Conservation (phyloP, 2,797 vertebrate genomes). For the Pseudocheirus occidentalis region DNA sequence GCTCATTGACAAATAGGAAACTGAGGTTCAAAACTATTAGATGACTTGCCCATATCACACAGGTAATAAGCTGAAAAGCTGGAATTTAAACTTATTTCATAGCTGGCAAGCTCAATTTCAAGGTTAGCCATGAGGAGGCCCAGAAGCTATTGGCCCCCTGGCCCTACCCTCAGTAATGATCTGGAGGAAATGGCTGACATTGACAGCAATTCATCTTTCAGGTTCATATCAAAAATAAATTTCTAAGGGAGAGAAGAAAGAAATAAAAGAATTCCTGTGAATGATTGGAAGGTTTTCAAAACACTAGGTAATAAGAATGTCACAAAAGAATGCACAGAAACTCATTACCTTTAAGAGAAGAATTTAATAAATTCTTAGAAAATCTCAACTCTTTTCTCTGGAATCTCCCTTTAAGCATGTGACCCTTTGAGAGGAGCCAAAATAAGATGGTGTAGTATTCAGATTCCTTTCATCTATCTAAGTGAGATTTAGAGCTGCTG, state of each 20-base stretch:
- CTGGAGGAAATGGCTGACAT: neutral
- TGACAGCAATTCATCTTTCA: neutral
- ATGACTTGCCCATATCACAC: neutral
- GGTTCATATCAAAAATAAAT: neutral
- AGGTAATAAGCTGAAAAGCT: neutral
- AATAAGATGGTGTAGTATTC: conserved; percentile 1
- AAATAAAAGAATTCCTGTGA: neutral
- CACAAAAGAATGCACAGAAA: neutral
- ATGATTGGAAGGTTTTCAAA: neutral
- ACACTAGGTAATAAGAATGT: neutral
- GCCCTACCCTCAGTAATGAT: neutral
- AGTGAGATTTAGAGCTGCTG: conserved; percentile 3
- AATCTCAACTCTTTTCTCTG: neutral
- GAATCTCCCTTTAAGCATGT: neutral
- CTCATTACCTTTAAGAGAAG: neutral
- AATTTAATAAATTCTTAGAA: neutral
- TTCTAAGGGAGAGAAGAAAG: neutral
- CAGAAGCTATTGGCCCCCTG: neutral
- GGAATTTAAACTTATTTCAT: conserved; percentile 2
- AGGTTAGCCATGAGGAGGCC: neutral
- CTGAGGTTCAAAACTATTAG: neutral
- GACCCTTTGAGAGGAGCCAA: neutral
- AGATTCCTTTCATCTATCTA: neutral
- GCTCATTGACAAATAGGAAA: neutral
- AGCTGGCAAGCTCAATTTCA: neutral